Evolutionary conservation across 1,140 invertebrate genomes (phyloP).

Genomic region (Dinoponera quadriceps): DNA sequence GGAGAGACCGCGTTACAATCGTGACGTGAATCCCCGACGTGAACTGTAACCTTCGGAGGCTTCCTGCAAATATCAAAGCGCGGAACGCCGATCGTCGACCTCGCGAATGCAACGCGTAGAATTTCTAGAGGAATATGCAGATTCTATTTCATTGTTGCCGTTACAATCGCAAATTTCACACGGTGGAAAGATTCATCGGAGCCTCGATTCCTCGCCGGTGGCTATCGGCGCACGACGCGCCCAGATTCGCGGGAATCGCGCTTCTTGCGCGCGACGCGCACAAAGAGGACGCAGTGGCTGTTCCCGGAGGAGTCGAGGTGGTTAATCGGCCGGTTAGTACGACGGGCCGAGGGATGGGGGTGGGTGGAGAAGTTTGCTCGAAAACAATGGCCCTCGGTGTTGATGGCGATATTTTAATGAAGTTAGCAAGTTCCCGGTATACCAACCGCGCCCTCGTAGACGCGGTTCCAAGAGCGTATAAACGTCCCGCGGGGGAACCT

Average conservation of each 20-base stretch:
- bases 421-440: constrained; percentile 79
- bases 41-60: no score
- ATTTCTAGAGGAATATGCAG: no score
- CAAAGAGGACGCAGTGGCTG: constrained; percentile 59
- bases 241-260: constrained; percentile 41
- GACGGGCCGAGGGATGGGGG: background rate
- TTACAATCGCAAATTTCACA: background rate
- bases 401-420: constrained; percentile 79
- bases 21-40: no score
- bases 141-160: no score
- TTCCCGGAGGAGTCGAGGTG: constrained; percentile 58
- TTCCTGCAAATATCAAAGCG: no score
- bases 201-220: constrained; percentile 1
- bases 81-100: no score
- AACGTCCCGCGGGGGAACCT: constrained; percentile 37
- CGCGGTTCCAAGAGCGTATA: constrained; percentile 75
- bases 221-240: constrained; percentile 33
- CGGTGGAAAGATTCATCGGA: background rate
- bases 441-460: constrained; percentile 53
- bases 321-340: constrained; percentile 54
- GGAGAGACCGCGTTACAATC: no score
- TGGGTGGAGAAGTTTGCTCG: constrained; percentile 1
- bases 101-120: no score
- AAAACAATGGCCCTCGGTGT: constrained; percentile 71
- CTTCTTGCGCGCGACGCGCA: constrained; percentile 37